Evolutionary conservation across 2,113 vertebrate species (phyloP).

Genomic region (Mesocricetus auratus): DNA sequence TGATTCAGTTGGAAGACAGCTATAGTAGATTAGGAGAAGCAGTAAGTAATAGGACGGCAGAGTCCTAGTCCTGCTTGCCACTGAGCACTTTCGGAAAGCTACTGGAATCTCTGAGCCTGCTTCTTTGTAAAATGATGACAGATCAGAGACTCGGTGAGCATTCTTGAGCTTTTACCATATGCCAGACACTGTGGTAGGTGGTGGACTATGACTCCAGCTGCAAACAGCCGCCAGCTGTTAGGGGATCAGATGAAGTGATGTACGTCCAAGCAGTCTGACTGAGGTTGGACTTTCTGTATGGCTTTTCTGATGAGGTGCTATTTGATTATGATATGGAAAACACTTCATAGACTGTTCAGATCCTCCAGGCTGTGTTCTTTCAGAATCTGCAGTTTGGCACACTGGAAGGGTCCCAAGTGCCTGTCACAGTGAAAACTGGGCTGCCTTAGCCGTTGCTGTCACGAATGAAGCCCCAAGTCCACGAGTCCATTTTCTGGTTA

Average conservation of each 20-base stretch:
- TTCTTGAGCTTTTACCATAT: slow-evolving; percentile 16
- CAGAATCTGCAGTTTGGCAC: slow-evolving; percentile 56
- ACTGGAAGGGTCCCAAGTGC: slow-evolving; percentile 65
- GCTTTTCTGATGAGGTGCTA: slow-evolving; percentile 68
- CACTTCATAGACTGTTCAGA: slow-evolving; percentile 29
- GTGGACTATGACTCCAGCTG: not conserved
- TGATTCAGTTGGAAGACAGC: not conserved
- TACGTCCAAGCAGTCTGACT: slow-evolving; percentile 31
- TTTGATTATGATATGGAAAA: slow-evolving; percentile 48
- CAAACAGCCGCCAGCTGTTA: slow-evolving; percentile 33
- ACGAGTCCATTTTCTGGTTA: slow-evolving; percentile 47
- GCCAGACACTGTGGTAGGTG: slow-evolving; percentile 67
- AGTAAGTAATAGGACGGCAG: not conserved
- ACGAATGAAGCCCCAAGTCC: slow-evolving; percentile 51
- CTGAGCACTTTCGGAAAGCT: not conserved
- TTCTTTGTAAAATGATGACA: slow-evolving; percentile 51
- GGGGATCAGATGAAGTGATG: slow-evolving; percentile 59
- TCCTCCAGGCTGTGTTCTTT: slow-evolving; percentile 31
- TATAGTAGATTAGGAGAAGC: not conserved
- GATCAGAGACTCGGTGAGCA: not conserved
- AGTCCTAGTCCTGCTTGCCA: not conserved
- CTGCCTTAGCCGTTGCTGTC: slow-evolving; percentile 24
- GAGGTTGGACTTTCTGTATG: slow-evolving; percentile 38
- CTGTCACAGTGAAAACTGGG: slow-evolving; percentile 57
- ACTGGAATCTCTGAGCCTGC: slow-evolving; percentile 3